Evolutionary conservation across 1,140 invertebrate species (phyloP).

Genomic region (Tetragonula clypearis): DNA sequence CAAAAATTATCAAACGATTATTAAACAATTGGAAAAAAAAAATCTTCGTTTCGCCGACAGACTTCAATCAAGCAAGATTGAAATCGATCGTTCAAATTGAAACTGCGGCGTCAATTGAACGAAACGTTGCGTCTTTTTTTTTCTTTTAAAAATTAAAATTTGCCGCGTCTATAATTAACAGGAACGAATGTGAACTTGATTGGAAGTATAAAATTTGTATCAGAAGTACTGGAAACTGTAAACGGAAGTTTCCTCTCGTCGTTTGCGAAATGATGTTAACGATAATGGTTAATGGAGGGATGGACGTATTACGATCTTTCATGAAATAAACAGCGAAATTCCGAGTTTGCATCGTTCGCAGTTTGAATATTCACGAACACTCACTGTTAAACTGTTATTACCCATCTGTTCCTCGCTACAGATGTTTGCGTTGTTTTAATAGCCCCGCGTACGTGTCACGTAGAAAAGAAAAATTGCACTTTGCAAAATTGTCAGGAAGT

Average conservation of each 20-base stretch:
- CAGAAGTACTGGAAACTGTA: no score
- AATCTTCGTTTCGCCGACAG: neutral
- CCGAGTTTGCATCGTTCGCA: conserved; percentile 16
- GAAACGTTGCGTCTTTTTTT: neutral
- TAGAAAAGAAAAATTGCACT: conserved; percentile 2
- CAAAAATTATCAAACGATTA: neutral
- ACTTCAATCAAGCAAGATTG: neutral
- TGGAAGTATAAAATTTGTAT: no score
- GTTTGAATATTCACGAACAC: neutral
- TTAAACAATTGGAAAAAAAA: no score
- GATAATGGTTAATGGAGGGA: neutral
- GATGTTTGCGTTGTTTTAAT: neutral
- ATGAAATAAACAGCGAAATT: neutral
- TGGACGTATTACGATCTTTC: neutral
- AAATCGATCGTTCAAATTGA: neutral
- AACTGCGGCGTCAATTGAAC: neutral
- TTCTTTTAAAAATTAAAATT: neutral
- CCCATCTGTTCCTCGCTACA: neutral
- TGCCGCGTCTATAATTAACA: rapidly evolving
- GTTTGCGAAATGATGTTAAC: no score
- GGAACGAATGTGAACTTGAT: neutral
- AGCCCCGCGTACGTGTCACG: neutral
- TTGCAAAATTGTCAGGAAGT: neutral
- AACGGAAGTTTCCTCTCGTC: no score
- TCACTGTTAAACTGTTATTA: neutral